These are phyloP conservation scores for Xestoiulus laeticollis DNA, from an alignment of 2,888 invertebrate genomes.

Conservation along the genomic window DNA sequence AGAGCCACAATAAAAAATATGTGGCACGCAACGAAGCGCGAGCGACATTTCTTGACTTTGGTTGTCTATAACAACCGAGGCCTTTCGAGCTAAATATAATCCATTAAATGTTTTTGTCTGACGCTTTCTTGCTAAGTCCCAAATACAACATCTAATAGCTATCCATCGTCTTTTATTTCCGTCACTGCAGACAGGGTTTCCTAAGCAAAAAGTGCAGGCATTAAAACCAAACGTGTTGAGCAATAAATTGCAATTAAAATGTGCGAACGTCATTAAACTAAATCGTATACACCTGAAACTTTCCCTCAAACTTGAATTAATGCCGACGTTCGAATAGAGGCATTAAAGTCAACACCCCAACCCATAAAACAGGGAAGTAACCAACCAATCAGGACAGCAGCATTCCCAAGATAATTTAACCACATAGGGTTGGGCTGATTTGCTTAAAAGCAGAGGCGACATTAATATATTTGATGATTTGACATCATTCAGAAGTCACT, in stretches of 20 bases:
- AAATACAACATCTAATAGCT: background rate
- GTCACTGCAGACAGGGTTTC: background rate
- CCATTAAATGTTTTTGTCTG: background rate
- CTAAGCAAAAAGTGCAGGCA: background rate
- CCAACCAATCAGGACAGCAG: background rate
- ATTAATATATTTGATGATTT: background rate
- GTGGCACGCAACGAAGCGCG: background rate
- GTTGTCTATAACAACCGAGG: conserved; percentile 40
- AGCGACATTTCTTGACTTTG: conserved; percentile 1
- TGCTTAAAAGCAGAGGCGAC: background rate
- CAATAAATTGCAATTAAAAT: conserved; percentile 28
- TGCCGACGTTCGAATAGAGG: background rate
- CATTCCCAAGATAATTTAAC: background rate
- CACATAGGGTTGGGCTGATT: background rate
- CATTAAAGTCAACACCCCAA: conserved; percentile 16
- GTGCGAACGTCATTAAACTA: conserved; percentile 21
- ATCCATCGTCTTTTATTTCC: background rate
- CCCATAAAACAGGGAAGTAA: background rate
- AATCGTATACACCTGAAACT: background rate
- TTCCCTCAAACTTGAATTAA: background rate
- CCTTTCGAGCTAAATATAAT: conserved; percentile 39
- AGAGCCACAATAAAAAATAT: background rate
- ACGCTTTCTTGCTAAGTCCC: background rate
- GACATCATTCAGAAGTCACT: background rate
- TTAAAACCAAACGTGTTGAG: conserved; percentile 28